Base-by-base conservation (phyloP, 2,888 invertebrate species). In the Colostygia pectinataria region DNA sequence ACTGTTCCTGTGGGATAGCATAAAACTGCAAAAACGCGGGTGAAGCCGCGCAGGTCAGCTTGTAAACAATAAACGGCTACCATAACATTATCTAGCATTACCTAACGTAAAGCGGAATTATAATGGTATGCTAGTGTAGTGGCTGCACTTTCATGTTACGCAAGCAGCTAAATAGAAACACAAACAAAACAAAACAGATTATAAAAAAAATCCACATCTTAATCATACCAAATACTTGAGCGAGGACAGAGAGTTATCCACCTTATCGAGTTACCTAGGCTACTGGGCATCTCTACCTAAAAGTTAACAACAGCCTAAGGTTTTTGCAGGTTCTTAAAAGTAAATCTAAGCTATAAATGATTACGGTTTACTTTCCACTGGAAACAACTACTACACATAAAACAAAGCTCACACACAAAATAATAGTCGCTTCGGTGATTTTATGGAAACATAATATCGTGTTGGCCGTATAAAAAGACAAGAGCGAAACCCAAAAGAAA, bases 241-340 rank as follows among this genome's bases (percentile, higher is more conserved):
- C 80, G 79, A 76, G 80, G 81, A 86, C 81, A 83, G 80, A 85
- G 77, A 77, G 83, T 86, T 88, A 86, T 85, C 82, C 88, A 88
- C 76, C 77, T 83, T 87, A 81, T 90, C 86, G 72, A 77, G 82
- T 90, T 90, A 90, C 90, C 89, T 89, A 90, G 89, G 90, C 90
- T 89, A 89, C 90, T 88, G 90, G 88, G 82, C 84, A 86, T 83
- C 78, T 67, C 64, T 62, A 52, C 45, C 47, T 45, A 46, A 40
- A 55, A 41, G 40, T 32, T 25, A 31, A 48, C 69, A 82, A 75
- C 43, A 73, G 38, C 61, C 27, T 68, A 82, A 73, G 52, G 43
- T 40, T 27, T 46, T 15, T 14, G 7, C 6, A 4, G 7, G 9
- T 38, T 31, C 28, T n/a, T 38, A 24, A 71, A 63, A 65, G 36